These are phyloP conservation scores for Tragelaphus scriptus DNA, from an alignment of 2,113 vertebrate genomes.

Conservation along the genomic window DNA sequence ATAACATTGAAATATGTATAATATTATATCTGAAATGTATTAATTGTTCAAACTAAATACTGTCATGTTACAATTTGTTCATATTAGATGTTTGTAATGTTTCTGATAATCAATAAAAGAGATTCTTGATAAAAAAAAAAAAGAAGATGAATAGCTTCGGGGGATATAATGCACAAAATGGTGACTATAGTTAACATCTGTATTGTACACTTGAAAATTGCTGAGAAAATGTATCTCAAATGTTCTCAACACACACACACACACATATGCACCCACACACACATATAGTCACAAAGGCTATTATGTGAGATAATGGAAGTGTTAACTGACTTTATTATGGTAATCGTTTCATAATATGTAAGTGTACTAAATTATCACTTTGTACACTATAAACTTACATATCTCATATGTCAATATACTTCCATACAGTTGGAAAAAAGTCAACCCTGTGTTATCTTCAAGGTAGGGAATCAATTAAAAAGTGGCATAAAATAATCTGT, in stretches of 20 bases:
- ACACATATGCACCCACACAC: background rate
- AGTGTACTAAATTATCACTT: background rate
- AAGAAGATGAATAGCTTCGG: background rate
- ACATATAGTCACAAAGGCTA: background rate
- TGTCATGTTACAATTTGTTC: no score
- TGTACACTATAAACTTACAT: background rate
- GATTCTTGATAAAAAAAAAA: no score
- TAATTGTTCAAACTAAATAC: no score
- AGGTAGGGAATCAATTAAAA: background rate
- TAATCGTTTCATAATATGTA: background rate
- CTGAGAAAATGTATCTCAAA: background rate
- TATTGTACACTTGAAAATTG: background rate
- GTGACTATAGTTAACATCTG: background rate
- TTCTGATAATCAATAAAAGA: no score
- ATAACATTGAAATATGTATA: no score
- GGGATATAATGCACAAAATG: background rate
- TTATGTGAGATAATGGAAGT: background rate
- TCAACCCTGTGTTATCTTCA: background rate
- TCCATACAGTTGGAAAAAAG: background rate
- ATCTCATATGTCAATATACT: background rate
- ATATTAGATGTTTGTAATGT: no score
- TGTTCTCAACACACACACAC: background rate
- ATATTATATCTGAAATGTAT: no score
- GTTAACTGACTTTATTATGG: background rate
- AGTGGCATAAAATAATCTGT: background rate